A percentile compares a stretch with the other conserved stretches of the same genome.
These are phyloP conservation scores for Riparia riparia DNA, from an alignment of 2,113 vertebrate species.

Conservation along the genomic window DNA sequence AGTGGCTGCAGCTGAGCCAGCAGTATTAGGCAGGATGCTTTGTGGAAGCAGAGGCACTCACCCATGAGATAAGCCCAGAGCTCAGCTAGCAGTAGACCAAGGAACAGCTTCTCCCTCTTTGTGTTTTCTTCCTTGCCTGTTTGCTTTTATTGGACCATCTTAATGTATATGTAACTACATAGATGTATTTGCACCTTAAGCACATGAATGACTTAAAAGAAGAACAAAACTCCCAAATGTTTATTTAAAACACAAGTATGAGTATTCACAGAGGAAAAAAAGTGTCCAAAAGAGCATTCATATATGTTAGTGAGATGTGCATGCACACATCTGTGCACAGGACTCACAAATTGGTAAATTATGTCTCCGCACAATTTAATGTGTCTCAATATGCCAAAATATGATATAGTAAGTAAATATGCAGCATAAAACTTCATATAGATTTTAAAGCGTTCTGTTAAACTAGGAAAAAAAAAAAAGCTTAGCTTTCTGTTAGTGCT, in stretches of 20 bases:
- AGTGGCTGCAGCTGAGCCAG: neutral
- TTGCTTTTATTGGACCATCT: neutral
- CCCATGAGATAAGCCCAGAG: fast-evolving
- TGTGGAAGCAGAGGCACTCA: neutral
- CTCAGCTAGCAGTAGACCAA: neutral
- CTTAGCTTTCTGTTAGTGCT: neutral
- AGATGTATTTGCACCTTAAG: neutral
- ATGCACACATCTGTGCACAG: neutral
- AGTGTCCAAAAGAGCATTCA: neutral
- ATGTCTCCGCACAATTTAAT: neutral
- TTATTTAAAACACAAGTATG: neutral
- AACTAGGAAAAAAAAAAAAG: neutral
- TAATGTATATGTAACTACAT: neutral
- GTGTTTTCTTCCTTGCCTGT: fast-evolving
- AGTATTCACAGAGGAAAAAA: neutral
- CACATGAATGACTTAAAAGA: neutral
- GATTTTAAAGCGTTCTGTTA: neutral
- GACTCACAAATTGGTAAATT: neutral
- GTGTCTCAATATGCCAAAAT: neutral
- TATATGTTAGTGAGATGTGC: neutral
- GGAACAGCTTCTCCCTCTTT: neutral
- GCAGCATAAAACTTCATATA: neutral
- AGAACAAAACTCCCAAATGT: neutral
- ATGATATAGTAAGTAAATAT: neutral
- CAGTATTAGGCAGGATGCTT: fast-evolving